Base-by-base conservation (phyloP, 2,797 vertebrate genomes). In the Sebastiscus albofasciatus region DNA sequence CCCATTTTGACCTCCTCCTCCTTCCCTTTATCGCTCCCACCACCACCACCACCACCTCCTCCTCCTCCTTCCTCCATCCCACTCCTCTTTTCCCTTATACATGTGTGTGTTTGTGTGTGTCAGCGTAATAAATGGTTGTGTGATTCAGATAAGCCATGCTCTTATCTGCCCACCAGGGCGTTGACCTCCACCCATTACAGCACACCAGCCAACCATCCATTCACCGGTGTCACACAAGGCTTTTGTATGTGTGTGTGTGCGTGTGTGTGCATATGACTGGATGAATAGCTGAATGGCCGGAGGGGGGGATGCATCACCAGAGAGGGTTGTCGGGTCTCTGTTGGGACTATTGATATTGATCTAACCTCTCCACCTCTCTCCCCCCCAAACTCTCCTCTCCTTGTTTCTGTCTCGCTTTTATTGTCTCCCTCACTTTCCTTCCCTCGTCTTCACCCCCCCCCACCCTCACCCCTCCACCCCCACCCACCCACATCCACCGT, bases 71-170 rank as follows among this genome's bases (percentile, higher is more conserved):
- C 36, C 74, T 66, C 64, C 67, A 29, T 55, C 75, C 39, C 54
- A 31, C 60, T 72, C 26, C 58, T 75, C 61, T 33, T 73, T 85
- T 69, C 65, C 13, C 62, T 36, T 49, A 20, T 85, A 58, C 39
- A 16, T 58, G 79, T 87, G 81, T 80, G 76, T 82, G 81, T 77
- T 12, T 83, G 61, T 85, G 85, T 86, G 83, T 85, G 91, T 87
- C 79, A 75, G 85, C 14, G 77, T 92, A 89, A 93, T 92, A 90
- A 89, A 92, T 91, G 87, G 87, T 86, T 86, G 87, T 92, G 90
- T 90, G 92, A 93, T 94, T 93, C 94, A 90, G 93, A 94, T 93
- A 93, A 94, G 92, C 89, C 87, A 42, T 84, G 87, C 87, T 93
- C 87, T 94, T 95, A 94, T 93, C 91, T 93, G 87, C 81, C 91